These are phyloP conservation scores for Dastarcus helophoroides DNA, from an alignment of 2,888 invertebrate species.

Conservation along the genomic window DNA sequence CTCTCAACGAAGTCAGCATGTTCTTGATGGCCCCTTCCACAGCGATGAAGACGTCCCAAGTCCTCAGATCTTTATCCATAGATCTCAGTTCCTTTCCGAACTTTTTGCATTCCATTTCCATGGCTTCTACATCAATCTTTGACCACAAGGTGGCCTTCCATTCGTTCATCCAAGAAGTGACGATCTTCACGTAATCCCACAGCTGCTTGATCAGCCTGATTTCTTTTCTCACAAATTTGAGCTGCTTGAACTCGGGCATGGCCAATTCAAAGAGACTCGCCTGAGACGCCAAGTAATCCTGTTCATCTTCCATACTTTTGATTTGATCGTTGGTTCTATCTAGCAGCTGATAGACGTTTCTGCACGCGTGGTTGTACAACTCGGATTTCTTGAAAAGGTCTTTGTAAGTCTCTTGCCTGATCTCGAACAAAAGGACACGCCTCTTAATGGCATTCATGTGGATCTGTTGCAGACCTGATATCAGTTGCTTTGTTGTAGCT, in stretches of 20 bases:
- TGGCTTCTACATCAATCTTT: conserved; percentile 84
- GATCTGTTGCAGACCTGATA: conserved; percentile 77
- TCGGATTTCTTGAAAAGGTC: conserved; percentile 53
- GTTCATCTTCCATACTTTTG: conserved; percentile 52
- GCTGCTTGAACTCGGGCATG: conserved; percentile 68
- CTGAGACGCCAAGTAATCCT: conserved; percentile 55
- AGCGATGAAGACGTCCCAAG: conserved; percentile 67
- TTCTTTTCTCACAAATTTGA: conserved; percentile 66
- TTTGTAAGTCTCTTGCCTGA: conserved; percentile 63
- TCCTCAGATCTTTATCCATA: conserved; percentile 69
- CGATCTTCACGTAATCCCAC: conserved; percentile 82
- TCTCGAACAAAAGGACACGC: conserved; percentile 68
- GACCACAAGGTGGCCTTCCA: conserved; percentile 94
- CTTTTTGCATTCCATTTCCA: conserved; percentile 88
- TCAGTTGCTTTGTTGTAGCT: conserved; percentile 70
- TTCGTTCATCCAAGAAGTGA: conserved; percentile 70
- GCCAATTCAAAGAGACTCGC: conserved; percentile 77
- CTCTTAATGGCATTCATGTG: conserved; percentile 81
- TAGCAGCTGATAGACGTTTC: conserved; percentile 54
- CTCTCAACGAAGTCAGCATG: conserved; percentile 83
- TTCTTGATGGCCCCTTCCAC: conserved; percentile 79
- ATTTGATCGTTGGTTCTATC: conserved; percentile 60
- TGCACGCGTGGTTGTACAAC: conserved; percentile 52
- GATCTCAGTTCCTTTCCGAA: conserved; percentile 74
- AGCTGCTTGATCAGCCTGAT: conserved; percentile 64